phyloP scores from a whole-genome alignment of 1,140 invertebrate species.

The Drosophila orena region DNA sequence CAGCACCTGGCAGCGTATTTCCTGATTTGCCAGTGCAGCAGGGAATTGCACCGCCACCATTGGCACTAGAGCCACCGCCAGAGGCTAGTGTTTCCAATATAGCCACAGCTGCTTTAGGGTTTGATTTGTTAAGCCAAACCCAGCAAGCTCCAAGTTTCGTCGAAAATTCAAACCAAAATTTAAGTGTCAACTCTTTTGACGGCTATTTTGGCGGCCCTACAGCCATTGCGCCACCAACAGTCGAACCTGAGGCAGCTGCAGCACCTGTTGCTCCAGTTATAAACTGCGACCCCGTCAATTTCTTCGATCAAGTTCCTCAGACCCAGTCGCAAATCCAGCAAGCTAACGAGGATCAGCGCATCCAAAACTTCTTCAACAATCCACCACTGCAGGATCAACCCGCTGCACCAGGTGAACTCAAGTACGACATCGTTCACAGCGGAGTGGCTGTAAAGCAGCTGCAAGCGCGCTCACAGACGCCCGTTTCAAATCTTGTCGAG shows the following conservation, averaged over 20 bases:
- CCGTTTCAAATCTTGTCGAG: constrained; percentile 77
- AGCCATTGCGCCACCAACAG: constrained; percentile 8
- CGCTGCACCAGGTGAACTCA: constrained; percentile 70
- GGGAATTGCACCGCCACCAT: constrained; percentile 34
- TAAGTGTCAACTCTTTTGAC: constrained; percentile 59
- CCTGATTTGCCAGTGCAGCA: constrained; percentile 46
- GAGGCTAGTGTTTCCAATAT: neutral
- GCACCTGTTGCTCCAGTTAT: neutral
- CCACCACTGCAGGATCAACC: constrained; percentile 76
- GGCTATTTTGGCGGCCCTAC: constrained; percentile 44
- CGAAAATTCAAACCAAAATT: constrained; percentile 61
- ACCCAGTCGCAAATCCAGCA: constrained; percentile 20
- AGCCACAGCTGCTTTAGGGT: constrained; percentile 54
- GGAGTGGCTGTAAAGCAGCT: constrained; percentile 59
- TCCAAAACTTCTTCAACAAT: constrained; percentile 84
- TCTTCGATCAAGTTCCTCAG: constrained; percentile 67
- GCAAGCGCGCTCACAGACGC: constrained; percentile 66
- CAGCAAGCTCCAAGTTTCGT: constrained; percentile 55
- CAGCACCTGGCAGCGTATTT: constrained; percentile 22
- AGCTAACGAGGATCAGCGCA: constrained; percentile 74
- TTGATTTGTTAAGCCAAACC: constrained; percentile 56
- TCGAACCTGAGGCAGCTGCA: constrained; percentile 2
- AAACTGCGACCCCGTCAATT: constrained; percentile 38
- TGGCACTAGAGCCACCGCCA: constrained; percentile 25
- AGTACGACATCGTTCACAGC: constrained; percentile 82